Evolutionary conservation across 2,113 vertebrate genomes (phyloP).

Genomic region (Rhipidura dahli): DNA sequence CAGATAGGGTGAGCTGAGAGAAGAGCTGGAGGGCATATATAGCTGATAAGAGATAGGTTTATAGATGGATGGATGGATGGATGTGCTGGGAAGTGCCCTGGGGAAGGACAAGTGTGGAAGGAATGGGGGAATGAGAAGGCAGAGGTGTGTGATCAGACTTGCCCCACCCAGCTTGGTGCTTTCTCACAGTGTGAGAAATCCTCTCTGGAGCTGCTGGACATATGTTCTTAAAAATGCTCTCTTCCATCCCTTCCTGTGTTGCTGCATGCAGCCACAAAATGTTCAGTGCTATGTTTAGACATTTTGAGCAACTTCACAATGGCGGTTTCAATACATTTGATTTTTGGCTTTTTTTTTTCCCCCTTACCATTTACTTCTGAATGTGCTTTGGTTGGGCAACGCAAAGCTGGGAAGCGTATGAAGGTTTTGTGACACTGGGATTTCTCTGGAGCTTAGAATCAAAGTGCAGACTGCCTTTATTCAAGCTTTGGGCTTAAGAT

Average conservation of each 20-base stretch:
- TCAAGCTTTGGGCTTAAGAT: conserved; percentile 36
- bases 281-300: not conserved
- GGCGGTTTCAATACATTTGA: not conserved
- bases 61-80: not conserved
- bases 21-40: not conserved
- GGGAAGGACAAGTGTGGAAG: not conserved
- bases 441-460: conserved; percentile 42
- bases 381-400: not conserved
- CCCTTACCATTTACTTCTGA: not conserved
- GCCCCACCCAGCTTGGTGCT: not conserved
- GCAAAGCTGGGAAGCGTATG: not conserved
- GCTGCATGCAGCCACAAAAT: not conserved
- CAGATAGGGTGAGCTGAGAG: not conserved
- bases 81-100: not conserved
- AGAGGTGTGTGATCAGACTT: not conserved
- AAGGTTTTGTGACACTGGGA: not conserved
- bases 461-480: conserved; percentile 31
- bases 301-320: not conserved
- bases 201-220: not conserved
- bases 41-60: not conserved
- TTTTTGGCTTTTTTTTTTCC: not conserved
- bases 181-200: not conserved
- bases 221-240: not conserved
- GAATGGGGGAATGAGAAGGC: not conserved
- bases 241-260: not conserved